Evolutionary conservation across 1,140 invertebrate species (phyloP).

Genomic region (Homarus americanus): DNA sequence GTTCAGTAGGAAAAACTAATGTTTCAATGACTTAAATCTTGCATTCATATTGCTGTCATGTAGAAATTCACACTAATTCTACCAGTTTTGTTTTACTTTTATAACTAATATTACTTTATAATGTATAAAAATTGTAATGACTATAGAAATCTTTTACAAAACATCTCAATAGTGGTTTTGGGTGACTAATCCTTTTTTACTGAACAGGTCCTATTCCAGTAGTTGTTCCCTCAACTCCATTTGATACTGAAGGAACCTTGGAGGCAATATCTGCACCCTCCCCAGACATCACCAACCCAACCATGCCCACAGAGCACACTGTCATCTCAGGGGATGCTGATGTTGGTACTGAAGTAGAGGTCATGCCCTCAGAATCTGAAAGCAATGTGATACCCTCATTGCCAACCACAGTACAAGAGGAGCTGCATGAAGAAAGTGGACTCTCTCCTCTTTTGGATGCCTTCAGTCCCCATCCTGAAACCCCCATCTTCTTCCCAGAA

Average conservation of each 20-base stretch:
- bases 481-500: neutral
- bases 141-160: no score
- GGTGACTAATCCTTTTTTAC: neutral
- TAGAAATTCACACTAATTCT: no score
- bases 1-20: no score
- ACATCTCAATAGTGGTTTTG: no score
- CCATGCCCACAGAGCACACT: neutral
- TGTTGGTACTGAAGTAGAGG: neutral
- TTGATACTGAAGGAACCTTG: neutral
- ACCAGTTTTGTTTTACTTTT: no score
- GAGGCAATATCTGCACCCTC: neutral
- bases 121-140: no score
- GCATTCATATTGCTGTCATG: no score
- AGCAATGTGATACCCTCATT: neutral
- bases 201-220: neutral
- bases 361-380: slow-evolving; percentile 6
- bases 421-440: neutral
- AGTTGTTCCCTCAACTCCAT: neutral
- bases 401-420: neutral
- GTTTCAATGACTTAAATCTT: no score
- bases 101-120: no score
- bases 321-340: neutral
- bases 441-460: slow-evolving; percentile 36
- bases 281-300: neutral
- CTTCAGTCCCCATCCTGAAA: neutral